Evolutionary conservation across 2,888 invertebrate genomes (phyloP).

Genomic region (Agrenia bidenticulata): DNA sequence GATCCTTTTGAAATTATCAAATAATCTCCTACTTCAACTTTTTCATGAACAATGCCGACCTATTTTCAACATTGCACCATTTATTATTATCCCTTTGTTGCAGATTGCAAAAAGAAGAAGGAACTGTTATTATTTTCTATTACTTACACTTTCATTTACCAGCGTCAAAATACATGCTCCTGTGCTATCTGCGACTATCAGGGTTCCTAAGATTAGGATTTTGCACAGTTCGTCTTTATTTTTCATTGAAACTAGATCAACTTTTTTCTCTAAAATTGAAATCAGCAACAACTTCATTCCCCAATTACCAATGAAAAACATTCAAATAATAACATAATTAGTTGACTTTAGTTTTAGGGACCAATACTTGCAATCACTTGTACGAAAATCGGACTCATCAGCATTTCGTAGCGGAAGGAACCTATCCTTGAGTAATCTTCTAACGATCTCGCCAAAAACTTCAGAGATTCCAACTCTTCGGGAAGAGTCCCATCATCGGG

Average conservation of each 20-base stretch:
- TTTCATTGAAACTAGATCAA: not conserved
- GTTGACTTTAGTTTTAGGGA: not conserved
- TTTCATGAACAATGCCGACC: not conserved
- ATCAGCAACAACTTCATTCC: not conserved
- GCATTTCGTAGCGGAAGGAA: not conserved
- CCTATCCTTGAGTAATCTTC: not conserved
- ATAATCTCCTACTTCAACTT: conserved; percentile 1
- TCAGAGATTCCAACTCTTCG: not conserved
- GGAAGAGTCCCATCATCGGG: not conserved
- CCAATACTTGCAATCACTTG: conserved; percentile 1
- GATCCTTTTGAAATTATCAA: not conserved
- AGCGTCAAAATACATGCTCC: not conserved
- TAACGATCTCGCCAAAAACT: too few relatives aligned
- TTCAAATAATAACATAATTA: too few relatives aligned
- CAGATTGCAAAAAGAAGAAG: not conserved
- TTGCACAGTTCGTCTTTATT: not conserved
- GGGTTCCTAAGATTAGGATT: not conserved
- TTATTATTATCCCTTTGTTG: not conserved
- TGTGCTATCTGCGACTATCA: not conserved
- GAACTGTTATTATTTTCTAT: not conserved
- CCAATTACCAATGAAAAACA: not conserved
- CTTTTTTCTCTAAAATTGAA: not conserved
- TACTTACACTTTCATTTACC: not conserved
- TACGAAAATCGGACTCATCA: not conserved
- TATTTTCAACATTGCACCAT: not conserved